A percentile compares a stretch with the other conserved stretches of the same genome.
Evolutionary conservation across 92 coral and sea anemone species (phyloP).

Genomic region (Phenganax stokvisi): DNA sequence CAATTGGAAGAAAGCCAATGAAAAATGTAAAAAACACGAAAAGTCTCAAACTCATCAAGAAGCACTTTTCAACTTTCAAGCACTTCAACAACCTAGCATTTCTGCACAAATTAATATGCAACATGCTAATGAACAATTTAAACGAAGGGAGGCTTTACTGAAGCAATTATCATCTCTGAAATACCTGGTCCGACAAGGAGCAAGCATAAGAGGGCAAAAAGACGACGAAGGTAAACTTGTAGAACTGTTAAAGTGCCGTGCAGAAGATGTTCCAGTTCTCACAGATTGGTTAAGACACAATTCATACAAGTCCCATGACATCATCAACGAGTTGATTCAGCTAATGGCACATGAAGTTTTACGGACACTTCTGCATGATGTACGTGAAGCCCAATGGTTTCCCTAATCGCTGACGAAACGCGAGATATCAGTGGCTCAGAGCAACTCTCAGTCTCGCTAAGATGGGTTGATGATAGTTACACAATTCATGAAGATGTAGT

Average conservation of each 20-base stretch:
- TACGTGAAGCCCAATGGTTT: slow-evolving; percentile 17
- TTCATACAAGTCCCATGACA: slow-evolving; percentile 36
- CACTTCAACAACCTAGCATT: slow-evolving; percentile 38
- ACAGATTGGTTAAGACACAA: slow-evolving; percentile 40
- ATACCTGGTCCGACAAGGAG: slow-evolving; percentile 50
- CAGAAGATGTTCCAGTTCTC: slow-evolving; percentile 45
- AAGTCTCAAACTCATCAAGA: slow-evolving; percentile 45
- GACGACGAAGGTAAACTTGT: slow-evolving; percentile 47
- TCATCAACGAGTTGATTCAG: slow-evolving; percentile 22
- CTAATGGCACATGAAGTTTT: slow-evolving; percentile 19
- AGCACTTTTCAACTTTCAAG: slow-evolving; percentile 31
- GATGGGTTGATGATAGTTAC: slow-evolving; percentile 20
- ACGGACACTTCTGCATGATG: slow-evolving; percentile 8
- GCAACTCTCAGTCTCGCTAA: slow-evolving; percentile 2
- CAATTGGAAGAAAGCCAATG: slow-evolving; percentile 50
- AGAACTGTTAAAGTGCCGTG: slow-evolving; percentile 42
- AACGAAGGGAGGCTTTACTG: slow-evolving; percentile 43
- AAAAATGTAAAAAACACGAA: slow-evolving; percentile 45
- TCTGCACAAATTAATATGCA: slow-evolving; percentile 40
- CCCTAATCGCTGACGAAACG: slow-evolving; percentile 25
- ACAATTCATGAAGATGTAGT: slow-evolving; percentile 12
- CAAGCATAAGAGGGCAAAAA: slow-evolving; percentile 44
- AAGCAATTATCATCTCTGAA: slow-evolving; percentile 45
- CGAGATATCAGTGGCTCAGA: slow-evolving; percentile 19
- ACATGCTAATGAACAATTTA: slow-evolving; percentile 23